A percentile compares a stretch with the other conserved stretches of the same genome.
Conservation (phyloP, 2,797 vertebrate species). For the Buphagus erythrorhynchus region DNA sequence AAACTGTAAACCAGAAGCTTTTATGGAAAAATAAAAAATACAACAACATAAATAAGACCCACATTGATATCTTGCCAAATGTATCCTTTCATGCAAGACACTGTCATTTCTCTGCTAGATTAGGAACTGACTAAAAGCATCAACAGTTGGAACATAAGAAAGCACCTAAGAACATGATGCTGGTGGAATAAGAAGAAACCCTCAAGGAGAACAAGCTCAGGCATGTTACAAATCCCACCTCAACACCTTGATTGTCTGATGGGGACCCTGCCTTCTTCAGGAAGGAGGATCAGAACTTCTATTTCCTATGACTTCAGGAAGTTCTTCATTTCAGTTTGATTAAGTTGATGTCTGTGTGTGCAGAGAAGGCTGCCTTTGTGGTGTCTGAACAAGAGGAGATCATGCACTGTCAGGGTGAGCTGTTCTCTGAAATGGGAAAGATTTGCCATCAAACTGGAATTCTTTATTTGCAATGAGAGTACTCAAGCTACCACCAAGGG, state of each 20-base stretch:
- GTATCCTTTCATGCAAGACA: background rate
- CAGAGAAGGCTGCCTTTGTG: background rate
- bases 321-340: background rate
- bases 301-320: background rate
- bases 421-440: background rate
- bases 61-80: background rate
- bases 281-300: background rate
- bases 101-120: background rate
- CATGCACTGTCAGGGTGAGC: background rate
- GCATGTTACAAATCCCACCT: background rate
- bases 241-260: background rate
- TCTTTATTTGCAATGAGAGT: background rate
- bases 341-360: background rate
- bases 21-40: background rate
- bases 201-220: background rate
- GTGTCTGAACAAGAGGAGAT: background rate
- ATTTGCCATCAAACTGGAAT: background rate
- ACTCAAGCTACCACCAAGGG: background rate
- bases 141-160: background rate
- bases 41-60: background rate
- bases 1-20: background rate
- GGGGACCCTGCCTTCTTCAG: background rate
- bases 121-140: background rate
- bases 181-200: background rate
- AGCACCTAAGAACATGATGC: background rate